These are phyloP conservation scores for Montipora cactus DNA, from an alignment of 64 coral and sea anemone genomes.

Conservation along the genomic window DNA sequence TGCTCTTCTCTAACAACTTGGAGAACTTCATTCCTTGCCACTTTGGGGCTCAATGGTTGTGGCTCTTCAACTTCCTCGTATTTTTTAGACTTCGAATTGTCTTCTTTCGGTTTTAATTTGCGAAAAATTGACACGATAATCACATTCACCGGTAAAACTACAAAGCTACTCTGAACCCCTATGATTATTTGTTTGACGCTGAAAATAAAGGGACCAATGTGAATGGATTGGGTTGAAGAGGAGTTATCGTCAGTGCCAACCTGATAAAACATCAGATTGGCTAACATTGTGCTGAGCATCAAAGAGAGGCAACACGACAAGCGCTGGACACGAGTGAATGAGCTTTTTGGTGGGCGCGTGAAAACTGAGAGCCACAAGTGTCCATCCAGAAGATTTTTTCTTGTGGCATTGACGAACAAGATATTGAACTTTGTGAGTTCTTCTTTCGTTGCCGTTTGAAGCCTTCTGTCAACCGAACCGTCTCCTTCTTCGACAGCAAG, in stretches of 20 bases:
- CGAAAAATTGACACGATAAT: conserved; percentile 80
- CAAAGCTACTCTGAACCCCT: conserved; percentile 83
- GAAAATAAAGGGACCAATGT: conserved; percentile 71
- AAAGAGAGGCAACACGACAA: conserved; percentile 84
- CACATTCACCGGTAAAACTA: conserved; percentile 84
- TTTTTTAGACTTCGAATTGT: conserved; percentile 18
- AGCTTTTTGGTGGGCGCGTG: conserved; percentile 79
- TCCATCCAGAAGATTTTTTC: conserved; percentile 88
- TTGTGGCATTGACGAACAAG: conserved; percentile 83
- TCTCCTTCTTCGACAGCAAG: conserved; percentile 89
- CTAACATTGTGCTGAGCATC: conserved; percentile 81
- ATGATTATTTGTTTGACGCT: conserved; percentile 75
- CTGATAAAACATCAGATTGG: conserved; percentile 94
- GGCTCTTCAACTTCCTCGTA: conserved; percentile 32
- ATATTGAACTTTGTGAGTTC: conserved; percentile 91
- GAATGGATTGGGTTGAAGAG: not conserved
- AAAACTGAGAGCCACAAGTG: conserved; percentile 93
- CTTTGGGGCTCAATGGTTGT: not conserved
- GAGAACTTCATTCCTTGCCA: not conserved
- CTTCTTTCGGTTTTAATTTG: conserved; percentile 67
- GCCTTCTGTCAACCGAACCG: conserved; percentile 58
- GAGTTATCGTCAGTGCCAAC: conserved; percentile 28
- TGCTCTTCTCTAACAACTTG: not conserved
- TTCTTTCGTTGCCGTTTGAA: conserved; percentile 57
- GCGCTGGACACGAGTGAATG: conserved; percentile 87